Evolutionary conservation across 2,888 invertebrate species (phyloP), one percentile per base, ranked within the genome.

Genomic region (Spodoptera littoralis): DNA sequence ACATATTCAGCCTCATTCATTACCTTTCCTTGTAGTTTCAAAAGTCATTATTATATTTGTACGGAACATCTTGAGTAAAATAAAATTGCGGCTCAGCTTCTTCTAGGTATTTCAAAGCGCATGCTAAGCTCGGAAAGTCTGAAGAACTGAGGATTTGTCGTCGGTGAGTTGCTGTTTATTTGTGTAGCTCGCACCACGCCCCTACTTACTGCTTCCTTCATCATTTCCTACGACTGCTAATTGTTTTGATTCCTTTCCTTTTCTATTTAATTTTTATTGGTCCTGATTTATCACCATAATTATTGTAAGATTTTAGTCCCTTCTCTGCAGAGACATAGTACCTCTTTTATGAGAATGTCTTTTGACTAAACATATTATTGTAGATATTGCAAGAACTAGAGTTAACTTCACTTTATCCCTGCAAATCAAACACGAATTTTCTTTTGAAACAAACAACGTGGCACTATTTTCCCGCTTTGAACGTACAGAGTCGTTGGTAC

Each of bases 131-230:
- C 62, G 6, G 36, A 36, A 36, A 27, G 27, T 27, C 36, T 8
- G 36, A 2, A 47, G 57, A 69, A 62, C 70, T 70, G 77, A 69
- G 71, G 61, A 80, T 82, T 82, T 78, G 80, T 76, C 75, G 70
- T 76, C 73, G 71, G 65, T 63, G 76, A 82, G 79, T 83, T 85
- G 84, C 83, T 85, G 84, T 84, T 85, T 84, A 84, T 85, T 85
- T 82, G 79, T 81, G 73, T 56, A 53, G 59, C 61, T 45, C 48
- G 45, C 60, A 45, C 64, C 58, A 42, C 64, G 42, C 56, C 54
- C 44, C 52, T 57, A 51, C 58, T 56, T 60, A 45, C 52, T 51
- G 45, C 62, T 55, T 73, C 77, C 76, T 81, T 73, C 74, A 68
- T 78, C 80, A 75, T 77, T 63, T 56, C 74, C 66, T 61, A 67